A percentile compares a stretch with the other conserved stretches of the same genome.
These are phyloP conservation scores for Pandemis cinnamomeana DNA, from an alignment of 2,888 invertebrate genomes.

Conservation along the genomic window DNA sequence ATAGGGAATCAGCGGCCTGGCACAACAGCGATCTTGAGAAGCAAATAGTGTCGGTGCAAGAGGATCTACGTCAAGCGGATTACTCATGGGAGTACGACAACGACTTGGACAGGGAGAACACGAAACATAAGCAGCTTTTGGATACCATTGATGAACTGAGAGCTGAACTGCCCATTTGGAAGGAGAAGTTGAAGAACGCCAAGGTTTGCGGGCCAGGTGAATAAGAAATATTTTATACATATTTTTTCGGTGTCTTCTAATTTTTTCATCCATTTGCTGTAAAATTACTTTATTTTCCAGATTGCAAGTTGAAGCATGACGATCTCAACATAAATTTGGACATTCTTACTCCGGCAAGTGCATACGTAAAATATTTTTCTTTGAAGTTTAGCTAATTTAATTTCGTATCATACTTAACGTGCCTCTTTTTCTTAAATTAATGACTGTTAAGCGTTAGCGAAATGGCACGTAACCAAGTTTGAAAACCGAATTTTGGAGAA, in stretches of 20 bases:
- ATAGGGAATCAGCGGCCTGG: conserved; percentile 77
- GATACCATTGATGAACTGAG: conserved; percentile 72
- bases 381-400: too few species aligned
- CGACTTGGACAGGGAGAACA: conserved; percentile 69
- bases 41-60: conserved; percentile 74
- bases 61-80: conserved; percentile 73
- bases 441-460: too few species aligned
- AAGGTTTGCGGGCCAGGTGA: conserved; percentile 78
- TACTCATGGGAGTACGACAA: conserved; percentile 76
- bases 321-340: conserved; percentile 81
- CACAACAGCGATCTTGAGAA: conserved; percentile 79
- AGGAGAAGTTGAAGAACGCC: conserved; percentile 77
- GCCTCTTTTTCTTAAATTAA: too few species aligned
- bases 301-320: conserved; percentile 81
- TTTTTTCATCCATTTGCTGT: too few species aligned
- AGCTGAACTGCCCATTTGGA: conserved; percentile 70
- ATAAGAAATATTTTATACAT: too few species aligned
- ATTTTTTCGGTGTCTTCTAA: too few species aligned
- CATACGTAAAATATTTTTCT: conserved; percentile 5
- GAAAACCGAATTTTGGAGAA: too few species aligned
- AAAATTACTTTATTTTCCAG: conserved; percentile 57
- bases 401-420: too few species aligned
- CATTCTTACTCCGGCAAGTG: conserved; percentile 75
- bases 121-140: conserved; percentile 69
- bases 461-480: too few species aligned